These are phyloP conservation scores for Vidua chalybeata DNA, from an alignment of 2,113 vertebrate species.

Conservation along the genomic window DNA sequence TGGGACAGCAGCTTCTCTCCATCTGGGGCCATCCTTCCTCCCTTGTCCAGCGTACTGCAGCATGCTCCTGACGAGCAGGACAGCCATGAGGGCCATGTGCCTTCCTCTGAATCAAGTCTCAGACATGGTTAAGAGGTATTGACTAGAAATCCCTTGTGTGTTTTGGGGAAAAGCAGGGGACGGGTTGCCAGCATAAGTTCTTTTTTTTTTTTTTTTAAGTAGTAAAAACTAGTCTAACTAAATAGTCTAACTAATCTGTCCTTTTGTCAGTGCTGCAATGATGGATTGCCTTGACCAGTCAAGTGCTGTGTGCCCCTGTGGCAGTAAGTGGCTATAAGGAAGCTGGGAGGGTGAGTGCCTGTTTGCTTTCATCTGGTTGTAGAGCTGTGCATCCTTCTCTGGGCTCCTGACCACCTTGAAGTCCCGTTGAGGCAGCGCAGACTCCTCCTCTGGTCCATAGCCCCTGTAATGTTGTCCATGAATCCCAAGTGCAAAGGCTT, in stretches of 20 bases:
- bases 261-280: neutral
- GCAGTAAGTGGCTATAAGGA: neutral
- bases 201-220: neutral
- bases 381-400: neutral
- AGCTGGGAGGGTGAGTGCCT: neutral
- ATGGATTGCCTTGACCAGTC: neutral
- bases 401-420: neutral
- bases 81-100: neutral
- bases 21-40: neutral
- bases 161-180: neutral
- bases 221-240: neutral
- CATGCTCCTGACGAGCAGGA: neutral
- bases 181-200: neutral
- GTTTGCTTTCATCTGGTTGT: neutral
- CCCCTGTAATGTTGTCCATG: neutral
- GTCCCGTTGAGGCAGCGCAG: neutral
- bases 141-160: neutral
- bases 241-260: neutral
- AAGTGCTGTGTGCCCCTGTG: neutral
- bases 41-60: neutral
- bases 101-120: neutral
- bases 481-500: conserved; percentile 4
- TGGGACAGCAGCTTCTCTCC: neutral
- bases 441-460: neutral
- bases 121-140: neutral